Evolutionary conservation across 2,888 invertebrate genomes (phyloP), one percentile per base, ranked within the genome.

Genomic region (Dicyrtoma fusca): DNA sequence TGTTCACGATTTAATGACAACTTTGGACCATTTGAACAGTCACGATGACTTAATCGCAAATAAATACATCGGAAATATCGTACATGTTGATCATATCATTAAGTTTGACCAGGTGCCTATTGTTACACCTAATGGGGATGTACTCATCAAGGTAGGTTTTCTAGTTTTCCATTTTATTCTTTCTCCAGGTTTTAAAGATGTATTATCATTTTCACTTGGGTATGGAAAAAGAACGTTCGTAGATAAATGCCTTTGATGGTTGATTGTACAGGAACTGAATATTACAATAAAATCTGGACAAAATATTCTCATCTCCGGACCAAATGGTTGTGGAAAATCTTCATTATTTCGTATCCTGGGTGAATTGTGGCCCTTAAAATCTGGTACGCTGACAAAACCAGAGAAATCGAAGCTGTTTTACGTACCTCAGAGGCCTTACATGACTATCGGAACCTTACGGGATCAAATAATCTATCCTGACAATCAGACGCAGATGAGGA

Each of bases 241-340:
- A n/a, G n/a, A n/a, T n/a, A n/a, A n/a, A n/a, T n/a, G n/a, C n/a
- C n/a, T n/a, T 5, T 34, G 34, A 34, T 34, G 34, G 34, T 3
- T 8, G 34, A 34, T 53, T 57, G 23, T 59, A 5, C 47, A 71
- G 83, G 70, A 77, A 59, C 45, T 80, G 62, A 76, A 88, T 55
- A 95, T 99, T 82, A 95, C 96, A 88, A 96, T 95, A 69, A 90
- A 89, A 79, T 95, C 96, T 0, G 97, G 97, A 51, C 92, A 93
- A 86, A 98, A 98, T 86, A 96, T 98, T 0, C 84, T 98, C n/a
- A 95, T 98, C 0, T 97, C 97, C 83, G 98, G 98, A 0, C 98
- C 98, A 1, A 99, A 99, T 84, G 98, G 99, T 0, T 96, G 97
- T 84, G 98, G 98, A 62, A 99, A 99, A 84, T 95, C 95, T 69